Evolutionary conservation across 2,888 invertebrate species (phyloP).

Genomic region (Rapana venosa): DNA sequence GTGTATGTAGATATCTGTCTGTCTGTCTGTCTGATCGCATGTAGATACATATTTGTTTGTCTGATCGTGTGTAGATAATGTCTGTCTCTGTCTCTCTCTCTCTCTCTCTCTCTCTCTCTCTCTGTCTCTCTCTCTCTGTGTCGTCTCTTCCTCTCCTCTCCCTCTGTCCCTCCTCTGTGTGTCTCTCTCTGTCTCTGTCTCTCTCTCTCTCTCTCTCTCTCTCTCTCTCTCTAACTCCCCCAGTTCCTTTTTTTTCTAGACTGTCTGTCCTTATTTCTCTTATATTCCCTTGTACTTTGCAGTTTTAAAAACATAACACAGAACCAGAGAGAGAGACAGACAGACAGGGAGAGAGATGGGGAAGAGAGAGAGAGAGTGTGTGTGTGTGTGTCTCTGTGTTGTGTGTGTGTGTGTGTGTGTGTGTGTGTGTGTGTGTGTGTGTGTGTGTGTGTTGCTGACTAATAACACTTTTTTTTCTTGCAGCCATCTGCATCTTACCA

Average conservation of each 20-base stretch:
- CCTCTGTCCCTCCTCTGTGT: too few relatives aligned
- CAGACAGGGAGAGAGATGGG: too few relatives aligned
- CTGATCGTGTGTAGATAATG: too few relatives aligned
- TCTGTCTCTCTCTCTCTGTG: background rate
- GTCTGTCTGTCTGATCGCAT: too few relatives aligned
- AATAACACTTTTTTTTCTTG: slow-evolving; percentile 8
- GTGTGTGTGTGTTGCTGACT: background rate
- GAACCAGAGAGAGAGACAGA: too few relatives aligned
- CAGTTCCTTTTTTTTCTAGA: background rate
- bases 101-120: slow-evolving; percentile 1
- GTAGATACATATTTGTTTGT: too few relatives aligned
- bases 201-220: background rate
- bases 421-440: slow-evolving; percentile 8
- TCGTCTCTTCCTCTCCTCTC: too few relatives aligned
- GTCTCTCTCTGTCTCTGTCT: background rate
- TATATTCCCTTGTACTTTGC: too few relatives aligned
- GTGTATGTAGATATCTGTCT: too few relatives aligned
- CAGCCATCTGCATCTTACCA: slow-evolving; percentile 71
- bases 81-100: background rate
- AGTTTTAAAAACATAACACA: too few relatives aligned
- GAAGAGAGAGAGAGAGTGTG: too few relatives aligned
- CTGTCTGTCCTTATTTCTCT: too few relatives aligned
- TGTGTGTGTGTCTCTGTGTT: background rate
- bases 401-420: slow-evolving; percentile 9
- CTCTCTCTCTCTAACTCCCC: background rate